Evolutionary conservation across 2,113 vertebrate species (phyloP), one percentile per base, ranked within the genome.

Genomic region (Ibidorhyncha struthersii): DNA sequence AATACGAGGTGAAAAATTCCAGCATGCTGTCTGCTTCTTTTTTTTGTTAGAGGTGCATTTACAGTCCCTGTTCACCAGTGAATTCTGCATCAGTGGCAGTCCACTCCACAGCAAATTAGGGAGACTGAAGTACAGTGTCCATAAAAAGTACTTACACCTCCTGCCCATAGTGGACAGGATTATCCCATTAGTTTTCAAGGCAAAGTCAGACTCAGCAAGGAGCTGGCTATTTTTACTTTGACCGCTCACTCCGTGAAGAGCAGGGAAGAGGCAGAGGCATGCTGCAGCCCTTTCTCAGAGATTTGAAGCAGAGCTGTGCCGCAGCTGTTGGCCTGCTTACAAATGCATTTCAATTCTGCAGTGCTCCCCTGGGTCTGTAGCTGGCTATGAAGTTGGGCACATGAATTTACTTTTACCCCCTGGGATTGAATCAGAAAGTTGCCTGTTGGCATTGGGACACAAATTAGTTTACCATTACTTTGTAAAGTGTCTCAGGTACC

Each of bases 151-250:
- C 38, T 26, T 83, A 14, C 8, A 26, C 11, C 30, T 90, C 53
- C 56, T 82, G 61, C 21, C 32, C 6, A 0, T 5, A 17, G 53
- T 6, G 13, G 71, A 55, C 29, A 62, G 63, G 62, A 70, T 90
- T 93, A 70, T 88, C 78, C 47, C 32, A 6, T 80, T 26, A 62
- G 14, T 69, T 93, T 40, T 80, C 43, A 69, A 73, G 55, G 62
- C 50, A 74, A 17, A 53, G 20, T 55, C 55, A 72, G 78, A 41
- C 26, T 59, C 78, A 20, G 13, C 32, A 52, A 62, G 50, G 36
- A 88, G 66, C 49, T 79, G 43, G 55, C 70, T 85, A 4, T 94
- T 96, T 93, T 90, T 88, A 20, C 49, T 61, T 89, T 32, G 27
- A 41, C 32, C 13, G 17, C 34, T 87, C 76, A 36, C 19, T 91